phyloP scores from a whole-genome alignment of 2,797 vertebrate genomes.

The Sarcophilus harrisii region DNA sequence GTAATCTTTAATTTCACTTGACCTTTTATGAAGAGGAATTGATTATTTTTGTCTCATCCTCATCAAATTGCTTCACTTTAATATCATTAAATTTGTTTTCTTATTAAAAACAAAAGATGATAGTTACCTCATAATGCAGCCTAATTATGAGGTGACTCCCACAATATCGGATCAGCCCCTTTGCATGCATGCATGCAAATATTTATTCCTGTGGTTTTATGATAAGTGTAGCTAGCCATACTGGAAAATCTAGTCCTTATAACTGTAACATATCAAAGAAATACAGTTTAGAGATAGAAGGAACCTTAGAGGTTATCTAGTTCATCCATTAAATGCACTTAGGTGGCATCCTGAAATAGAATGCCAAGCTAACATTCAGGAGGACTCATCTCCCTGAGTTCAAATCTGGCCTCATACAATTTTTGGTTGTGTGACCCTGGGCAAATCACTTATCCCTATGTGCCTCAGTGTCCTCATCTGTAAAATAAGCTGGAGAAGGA shows the following conservation, averaged over 20 bases:
- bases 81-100: conserved; percentile 31
- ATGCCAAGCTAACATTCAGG: neutral
- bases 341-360: neutral
- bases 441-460: neutral
- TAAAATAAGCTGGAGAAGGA: neutral
- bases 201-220: neutral
- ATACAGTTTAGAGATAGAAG: neutral
- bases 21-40: conserved; percentile 37
- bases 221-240: neutral
- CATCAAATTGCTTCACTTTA: conserved; percentile 39
- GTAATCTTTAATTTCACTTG: conserved; percentile 14
- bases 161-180: neutral
- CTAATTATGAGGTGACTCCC: neutral
- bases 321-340: neutral
- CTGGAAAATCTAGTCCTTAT: neutral
- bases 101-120: neutral
- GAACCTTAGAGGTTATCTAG: neutral
- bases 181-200: neutral
- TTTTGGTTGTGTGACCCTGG: neutral
- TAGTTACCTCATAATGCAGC: neutral
- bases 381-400: neutral
- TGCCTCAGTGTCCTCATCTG: neutral
- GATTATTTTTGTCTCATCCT: conserved; percentile 39
- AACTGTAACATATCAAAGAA: neutral
- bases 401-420: too few relatives aligned